Base-by-base conservation (phyloP, 2,797 vertebrate species). In the Paramormyrops hopkinsi region DNA sequence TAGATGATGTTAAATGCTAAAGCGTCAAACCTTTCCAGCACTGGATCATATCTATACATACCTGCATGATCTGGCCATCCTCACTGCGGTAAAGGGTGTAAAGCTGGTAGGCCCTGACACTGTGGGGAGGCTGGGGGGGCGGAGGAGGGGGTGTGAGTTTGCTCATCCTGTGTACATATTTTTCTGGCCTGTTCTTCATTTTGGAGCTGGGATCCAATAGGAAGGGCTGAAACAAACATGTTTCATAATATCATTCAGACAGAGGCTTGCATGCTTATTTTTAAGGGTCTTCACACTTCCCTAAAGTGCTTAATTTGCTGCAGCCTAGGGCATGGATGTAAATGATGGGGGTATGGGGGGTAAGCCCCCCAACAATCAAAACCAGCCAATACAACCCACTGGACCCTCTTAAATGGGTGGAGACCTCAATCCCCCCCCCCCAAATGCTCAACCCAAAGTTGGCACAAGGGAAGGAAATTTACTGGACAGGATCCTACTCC, bases 31-130 rank as follows among this genome's bases (percentile, higher is more conserved):
- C 33, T 53, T n/a, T 25, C n/a, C n/a, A 33, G 33, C 22, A 0
- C 8, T 12, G 41, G 1, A 29, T 29, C 59, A 14, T 1, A 48
- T 25, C 51, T 22, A 17, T n/a, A 6, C 59, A 93, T 90, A 98
- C 98, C 97, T 99, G 97, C 96, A 94, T 96, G 90, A 98, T 93
- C 92, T 95, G 96, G 14, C 97, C 97, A 0, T 98, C 96, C 93
- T 95, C 96, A 22, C 97, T 97, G 4, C 97, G 94, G 91, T 97
- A 98, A 1, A 98, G 95, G 0, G 97, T 98, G 92, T 97, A 98
- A 0, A 98, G 95, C 92, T 97, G 97, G 92, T 96, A 98, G 0
- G 96, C 94, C 89, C 95, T 95, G 92, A 95, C 95, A 88, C 95
- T 94, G 0, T 95, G 95, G 2, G 94, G 94, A 0, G 95, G 93